Evolutionary conservation across 2,797 vertebrate species (phyloP), one percentile per base, ranked within the genome.

Genomic region (Salarias fasciatus): DNA sequence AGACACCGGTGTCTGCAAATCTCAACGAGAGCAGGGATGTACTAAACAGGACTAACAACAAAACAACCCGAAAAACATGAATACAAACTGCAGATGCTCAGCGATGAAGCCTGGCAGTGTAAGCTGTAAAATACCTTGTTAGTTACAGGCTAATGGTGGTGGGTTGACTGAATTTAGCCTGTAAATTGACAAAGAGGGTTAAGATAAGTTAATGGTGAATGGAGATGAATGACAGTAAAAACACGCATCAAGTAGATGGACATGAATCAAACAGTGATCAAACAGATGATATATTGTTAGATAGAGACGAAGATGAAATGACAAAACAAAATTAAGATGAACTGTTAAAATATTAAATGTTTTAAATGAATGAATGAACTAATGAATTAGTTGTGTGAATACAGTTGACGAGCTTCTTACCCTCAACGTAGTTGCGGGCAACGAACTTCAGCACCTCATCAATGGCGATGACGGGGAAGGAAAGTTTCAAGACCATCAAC

Each of bases 361-460:
- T 47, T 42, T 11, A 8, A 5, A 58, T 69, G 53, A 79, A 51
- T 69, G 53, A 79, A 51, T 50, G 1, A 6, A 53, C 63, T 40
- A 37, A 52, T 41, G 1, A 60, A 29, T 18, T 13, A 36, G 11
- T 33, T 46, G 10, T 33, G 6, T 6, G 10, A 50, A 45, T 60
- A 42, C n/a, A 5, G 10, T 47, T 14, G 46, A 15, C 3, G 9
- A 8, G 31, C 0, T 12, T 61, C 94, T 95, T 91, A 98, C 96
- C 82, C 46, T 97, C 96, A 77, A 97, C 66, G 72, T 97, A 97
- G 94, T 95, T 96, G 75, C 96, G 94, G 77, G 95, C 95, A 0
- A 92, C 0, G 1, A 97, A 96, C 91, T 97, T 97, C 89, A 97
- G 89, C 76, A 95, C 50, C 75, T 97, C 96, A 40, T 97, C 96